Base-by-base conservation (phyloP, 2,797 vertebrate species). In the Oreortyx pictus region DNA sequence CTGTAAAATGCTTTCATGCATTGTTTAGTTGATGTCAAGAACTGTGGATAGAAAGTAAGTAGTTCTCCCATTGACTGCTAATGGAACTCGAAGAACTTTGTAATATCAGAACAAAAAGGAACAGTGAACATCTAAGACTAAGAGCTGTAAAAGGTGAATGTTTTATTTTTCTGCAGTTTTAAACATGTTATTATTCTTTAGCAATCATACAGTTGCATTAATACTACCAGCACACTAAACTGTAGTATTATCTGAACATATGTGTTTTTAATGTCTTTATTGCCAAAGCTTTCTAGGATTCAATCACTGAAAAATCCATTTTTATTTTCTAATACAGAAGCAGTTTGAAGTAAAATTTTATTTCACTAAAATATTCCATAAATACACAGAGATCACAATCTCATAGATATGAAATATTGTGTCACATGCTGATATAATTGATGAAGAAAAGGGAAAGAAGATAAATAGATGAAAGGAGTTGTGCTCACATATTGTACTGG, bases 11-110 rank as follows among this genome's bases (percentile, higher is more conserved):
- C 54, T 93, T 89, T 47, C 64, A 72, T 47, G 39, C 52, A 49
- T 92, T 95, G 65, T 88, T 94, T 82, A 70, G 52, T 35, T 94
- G 80, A 89, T 91, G 78, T 85, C 85, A 96, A 92, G 88, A 76
- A 20, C 44, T 41, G 39, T 74, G 74, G 75, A 86, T 43, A 82
- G 72, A 43, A 86, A 80, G 46, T 72, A 57, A 74, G 47, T 72
- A 43, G 31, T 66, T 94, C 61, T 91, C 64, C 64, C 33, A 61
- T 39, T 88, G 90, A 83, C 83, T 93, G 54, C 56, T 82, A 74
- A 64, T 77, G 64, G 41, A 75, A 67, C 80, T 89, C 60, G 64
- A 60, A 88, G 46, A 80, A 84, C 47, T 75, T 86, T 41, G 54
- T 71, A 91, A 47, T 67, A 73, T 70, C 33, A 86, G 61, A 91